A percentile compares a stretch with the other conserved stretches of the same genome.
Conservation (phyloP, 2,888 invertebrate genomes). For the Lycophotia porphyrea region DNA sequence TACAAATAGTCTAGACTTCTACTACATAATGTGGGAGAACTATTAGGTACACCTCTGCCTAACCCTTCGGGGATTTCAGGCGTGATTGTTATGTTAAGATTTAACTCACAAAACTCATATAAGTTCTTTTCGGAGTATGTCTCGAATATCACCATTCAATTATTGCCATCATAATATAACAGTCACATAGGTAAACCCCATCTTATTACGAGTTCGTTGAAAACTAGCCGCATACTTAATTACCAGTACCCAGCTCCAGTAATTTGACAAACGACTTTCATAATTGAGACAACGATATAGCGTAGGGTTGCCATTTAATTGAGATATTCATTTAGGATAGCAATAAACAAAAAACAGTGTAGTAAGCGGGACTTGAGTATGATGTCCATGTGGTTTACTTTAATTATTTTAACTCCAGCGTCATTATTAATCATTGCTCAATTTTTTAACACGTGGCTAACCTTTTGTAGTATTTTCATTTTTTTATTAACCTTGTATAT, state of each 20-base stretch:
- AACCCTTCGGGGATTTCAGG: no score
- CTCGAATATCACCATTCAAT: neutral
- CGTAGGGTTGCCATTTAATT: neutral
- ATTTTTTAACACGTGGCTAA: neutral
- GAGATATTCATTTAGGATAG: neutral
- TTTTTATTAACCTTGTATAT: no score
- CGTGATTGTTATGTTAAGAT: neutral
- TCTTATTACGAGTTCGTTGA: neutral
- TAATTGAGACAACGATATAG: conserved; percentile 22
- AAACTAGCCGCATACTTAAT: neutral
- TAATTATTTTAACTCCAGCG: no score
- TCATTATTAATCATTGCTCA: neutral
- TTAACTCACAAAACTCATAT: neutral
- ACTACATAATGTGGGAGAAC: no score
- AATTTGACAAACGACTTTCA: conserved; percentile 17
- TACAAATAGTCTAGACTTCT: no score
- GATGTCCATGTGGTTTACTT: no score
- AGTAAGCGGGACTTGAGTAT: neutral
- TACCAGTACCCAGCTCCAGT: neutral
- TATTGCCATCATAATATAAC: neutral
- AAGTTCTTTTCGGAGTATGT: neutral
- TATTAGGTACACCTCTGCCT: no score
- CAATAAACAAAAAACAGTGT: neutral
- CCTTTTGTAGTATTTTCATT: no score
- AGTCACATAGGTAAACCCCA: neutral